Evolutionary conservation across 2,113 vertebrate species (phyloP).

Genomic region (Lepus americanus): DNA sequence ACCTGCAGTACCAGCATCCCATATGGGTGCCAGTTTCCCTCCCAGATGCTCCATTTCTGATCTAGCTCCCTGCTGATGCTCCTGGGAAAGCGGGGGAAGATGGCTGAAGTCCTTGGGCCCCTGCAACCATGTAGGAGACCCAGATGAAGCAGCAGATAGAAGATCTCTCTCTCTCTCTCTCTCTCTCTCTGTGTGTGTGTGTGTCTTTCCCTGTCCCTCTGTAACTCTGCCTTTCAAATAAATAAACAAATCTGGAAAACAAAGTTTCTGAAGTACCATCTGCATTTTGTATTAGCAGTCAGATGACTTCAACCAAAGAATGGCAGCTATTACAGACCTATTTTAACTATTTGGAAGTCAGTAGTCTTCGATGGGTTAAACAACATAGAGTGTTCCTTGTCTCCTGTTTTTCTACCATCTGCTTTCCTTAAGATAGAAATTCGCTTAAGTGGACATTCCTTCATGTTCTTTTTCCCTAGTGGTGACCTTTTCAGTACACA

Average conservation of each 20-base stretch:
- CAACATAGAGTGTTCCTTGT: neutral
- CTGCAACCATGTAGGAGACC: too few relatives aligned
- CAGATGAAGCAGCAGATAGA: too few relatives aligned
- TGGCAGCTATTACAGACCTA: neutral
- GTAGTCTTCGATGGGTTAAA: neutral
- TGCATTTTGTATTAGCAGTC: neutral
- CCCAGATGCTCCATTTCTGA: too few relatives aligned
- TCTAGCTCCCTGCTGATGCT: too few relatives aligned
- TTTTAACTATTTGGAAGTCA: neutral
- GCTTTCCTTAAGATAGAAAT: neutral
- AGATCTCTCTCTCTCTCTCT: too few relatives aligned
- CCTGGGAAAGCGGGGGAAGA: too few relatives aligned
- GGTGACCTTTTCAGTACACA: neutral
- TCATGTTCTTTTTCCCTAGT: neutral
- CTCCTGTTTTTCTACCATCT: neutral
- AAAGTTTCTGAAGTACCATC: neutral
- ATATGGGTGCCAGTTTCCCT: too few relatives aligned
- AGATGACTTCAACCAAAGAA: neutral
- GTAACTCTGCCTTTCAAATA: too few relatives aligned
- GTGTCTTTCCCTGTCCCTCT: too few relatives aligned
- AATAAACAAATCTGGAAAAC: neutral
- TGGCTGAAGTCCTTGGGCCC: too few relatives aligned
- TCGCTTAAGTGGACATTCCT: neutral
- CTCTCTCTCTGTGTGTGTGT: too few relatives aligned
- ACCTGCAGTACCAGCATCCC: too few relatives aligned